Conservation (phyloP, 1,140 invertebrate genomes). For the Eulimnadia texana region DNA sequence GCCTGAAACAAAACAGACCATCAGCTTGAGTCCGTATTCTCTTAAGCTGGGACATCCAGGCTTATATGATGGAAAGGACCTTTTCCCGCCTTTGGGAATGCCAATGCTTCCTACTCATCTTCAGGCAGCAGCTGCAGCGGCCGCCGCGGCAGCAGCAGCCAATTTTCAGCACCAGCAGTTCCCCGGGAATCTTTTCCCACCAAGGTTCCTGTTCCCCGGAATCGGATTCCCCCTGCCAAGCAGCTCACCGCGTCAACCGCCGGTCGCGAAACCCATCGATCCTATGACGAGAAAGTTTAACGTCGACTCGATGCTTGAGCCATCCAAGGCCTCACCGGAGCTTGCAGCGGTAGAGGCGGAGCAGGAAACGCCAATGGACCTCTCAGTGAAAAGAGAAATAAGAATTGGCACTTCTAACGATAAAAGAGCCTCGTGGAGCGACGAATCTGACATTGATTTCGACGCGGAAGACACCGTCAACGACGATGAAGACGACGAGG, state of each 20-base stretch:
- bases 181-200: conserved; percentile 21
- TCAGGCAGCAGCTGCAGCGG: conserved; percentile 25
- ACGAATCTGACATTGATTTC: conserved; percentile 10
- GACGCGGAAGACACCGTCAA: conserved; percentile 9
- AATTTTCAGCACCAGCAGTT: conserved; percentile 26
- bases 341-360: conserved; percentile 39
- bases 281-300: conserved; percentile 49
- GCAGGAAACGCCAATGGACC: conserved; percentile 56
- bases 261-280: neutral
- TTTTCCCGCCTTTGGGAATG: conserved; percentile 17
- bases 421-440: neutral
- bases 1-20: conserved; percentile 14
- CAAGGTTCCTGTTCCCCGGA: conserved; percentile 38
- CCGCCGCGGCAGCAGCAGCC: conserved; percentile 25
- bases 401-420: neutral
- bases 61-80: conserved; percentile 13
- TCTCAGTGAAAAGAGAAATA: conserved; percentile 32
- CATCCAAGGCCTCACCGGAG: conserved; percentile 23
- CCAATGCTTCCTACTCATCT: conserved; percentile 11
- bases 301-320: conserved; percentile 50
- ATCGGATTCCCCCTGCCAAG: conserved; percentile 29
- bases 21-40: conserved; percentile 17
- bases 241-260: neutral
- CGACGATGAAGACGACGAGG: conserved; percentile 6
- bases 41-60: conserved; percentile 16